phyloP scores from a whole-genome alignment of 2,113 vertebrate species.

The Motacilla alba region DNA sequence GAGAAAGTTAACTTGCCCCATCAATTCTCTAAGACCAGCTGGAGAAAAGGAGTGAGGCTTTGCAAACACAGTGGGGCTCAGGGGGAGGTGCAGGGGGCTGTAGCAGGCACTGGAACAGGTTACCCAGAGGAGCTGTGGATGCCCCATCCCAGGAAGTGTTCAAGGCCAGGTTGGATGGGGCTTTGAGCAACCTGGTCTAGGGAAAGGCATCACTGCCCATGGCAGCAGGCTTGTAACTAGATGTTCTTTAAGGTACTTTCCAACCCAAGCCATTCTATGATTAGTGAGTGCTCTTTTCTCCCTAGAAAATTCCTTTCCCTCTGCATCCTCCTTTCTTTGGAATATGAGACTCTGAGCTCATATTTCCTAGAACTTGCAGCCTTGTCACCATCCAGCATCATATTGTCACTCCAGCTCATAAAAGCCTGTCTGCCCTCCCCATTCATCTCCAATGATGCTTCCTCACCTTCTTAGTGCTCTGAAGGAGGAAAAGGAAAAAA shows the following conservation, averaged over 20 bases:
- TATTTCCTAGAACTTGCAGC: not conserved
- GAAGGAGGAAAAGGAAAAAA: not conserved
- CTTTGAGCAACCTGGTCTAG: not conserved
- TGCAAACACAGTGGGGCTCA: not conserved
- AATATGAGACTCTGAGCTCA: not conserved
- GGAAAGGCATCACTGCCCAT: accelerated
- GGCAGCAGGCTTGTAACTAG: not conserved
- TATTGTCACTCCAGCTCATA: not conserved
- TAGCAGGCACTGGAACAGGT: not conserved
- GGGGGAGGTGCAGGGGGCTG: not conserved
- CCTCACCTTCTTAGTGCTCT: not conserved
- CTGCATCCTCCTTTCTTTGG: not conserved
- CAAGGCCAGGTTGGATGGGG: not conserved
- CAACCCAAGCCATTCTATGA: not conserved
- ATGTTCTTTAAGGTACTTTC: not conserved
- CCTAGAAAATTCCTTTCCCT: not conserved
- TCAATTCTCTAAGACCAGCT: not conserved
- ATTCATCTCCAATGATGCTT: not conserved
- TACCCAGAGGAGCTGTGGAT: not conserved
- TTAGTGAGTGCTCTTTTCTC: not conserved
- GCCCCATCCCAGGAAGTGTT: not conserved
- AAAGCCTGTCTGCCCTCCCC: not conserved
- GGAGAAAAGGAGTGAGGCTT: not conserved
- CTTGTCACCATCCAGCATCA: not conserved
- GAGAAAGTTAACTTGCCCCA: not conserved